Evolutionary conservation across 2,113 vertebrate species (phyloP), one percentile per base, ranked within the genome.

Genomic region (Hippocampus abdominalis): DNA sequence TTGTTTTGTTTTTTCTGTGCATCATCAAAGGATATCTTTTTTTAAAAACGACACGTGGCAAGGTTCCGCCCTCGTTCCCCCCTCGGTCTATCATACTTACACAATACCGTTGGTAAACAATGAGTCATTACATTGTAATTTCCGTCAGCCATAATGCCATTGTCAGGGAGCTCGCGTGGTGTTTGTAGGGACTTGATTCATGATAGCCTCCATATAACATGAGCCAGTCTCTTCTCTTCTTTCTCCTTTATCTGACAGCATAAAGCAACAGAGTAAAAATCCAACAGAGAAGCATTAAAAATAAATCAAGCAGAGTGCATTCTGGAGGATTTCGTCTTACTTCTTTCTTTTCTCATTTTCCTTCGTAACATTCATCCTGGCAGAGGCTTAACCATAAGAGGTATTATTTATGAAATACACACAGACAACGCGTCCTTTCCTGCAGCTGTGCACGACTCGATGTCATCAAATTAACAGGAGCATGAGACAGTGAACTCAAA

Each of bases 391-490:
- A 85, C 75, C 25, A 67, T 74, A 81, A 89, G 79, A 71, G 77
- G 72, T 84, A 83, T 91, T 91, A 90, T 92, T 89, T 88, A 91
- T 89, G 79, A 90, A 89, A 89, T 79, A 77, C 78, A 80, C 70
- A 69, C 64, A 46, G 80, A 88, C 74, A 70, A 51, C 83, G 89
- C 75, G 72, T 70, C 71, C 83, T 82, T 69, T 85, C 79, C 73
- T 79, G 71, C 81, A 91, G 87, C 81, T 84, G 77, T 75, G 77
- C 71, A 75, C 62, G 75, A 73, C 75, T 76, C 76, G n/a, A 84
- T 82, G 83, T 90, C 90, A 88, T 90, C 74, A 89, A 92, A 92
- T 91, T 91, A 92, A 90, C 89, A 88, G 73, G 63, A 90, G 84
- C 84, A 85, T 76, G 74, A 86, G 83, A 89, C 83, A 87, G 81